These are phyloP conservation scores for Thaumetopoea pityocampa DNA, from an alignment of 1,140 invertebrate species.

Conservation along the genomic window DNA sequence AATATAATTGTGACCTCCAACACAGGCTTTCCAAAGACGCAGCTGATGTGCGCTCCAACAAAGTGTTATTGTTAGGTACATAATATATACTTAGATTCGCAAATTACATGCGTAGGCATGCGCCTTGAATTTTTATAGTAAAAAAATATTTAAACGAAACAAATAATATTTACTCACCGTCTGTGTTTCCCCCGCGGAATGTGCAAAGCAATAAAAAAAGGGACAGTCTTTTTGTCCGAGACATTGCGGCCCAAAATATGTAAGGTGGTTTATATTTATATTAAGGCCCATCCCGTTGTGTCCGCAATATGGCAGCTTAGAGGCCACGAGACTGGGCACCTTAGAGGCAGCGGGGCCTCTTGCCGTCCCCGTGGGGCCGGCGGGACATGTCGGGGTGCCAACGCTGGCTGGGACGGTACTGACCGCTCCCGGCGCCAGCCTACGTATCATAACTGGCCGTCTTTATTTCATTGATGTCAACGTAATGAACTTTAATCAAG, in stretches of 20 bases:
- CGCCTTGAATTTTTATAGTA: conserved; percentile 23
- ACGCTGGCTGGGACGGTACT: conserved; percentile 35
- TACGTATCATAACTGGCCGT: conserved; percentile 41
- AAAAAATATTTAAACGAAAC: conserved; percentile 37
- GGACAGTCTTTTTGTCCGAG: conserved; percentile 48
- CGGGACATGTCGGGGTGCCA: conserved; percentile 33
- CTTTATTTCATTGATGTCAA: conserved; percentile 60
- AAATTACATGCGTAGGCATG: conserved; percentile 39
- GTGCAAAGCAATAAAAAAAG: conserved; percentile 59
- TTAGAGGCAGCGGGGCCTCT: conserved; percentile 10
- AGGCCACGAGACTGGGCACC: too few species aligned
- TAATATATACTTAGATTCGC: conserved; percentile 6
- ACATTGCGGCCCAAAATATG: conserved; percentile 61
- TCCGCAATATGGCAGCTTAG: conserved; percentile 21
- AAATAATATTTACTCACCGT: conserved; percentile 57
- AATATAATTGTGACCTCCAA: too few species aligned
- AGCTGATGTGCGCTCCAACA: too few species aligned
- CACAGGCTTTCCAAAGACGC: too few species aligned
- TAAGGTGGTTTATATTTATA: conserved; percentile 49
- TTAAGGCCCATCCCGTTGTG: conserved; percentile 58
- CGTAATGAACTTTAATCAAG: conserved; percentile 63
- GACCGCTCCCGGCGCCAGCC: conserved; percentile 22
- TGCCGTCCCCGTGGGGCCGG: conserved; percentile 21
- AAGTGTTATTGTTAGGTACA: too few species aligned
- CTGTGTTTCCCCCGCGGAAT: conserved; percentile 36